Evolutionary conservation across 1,140 invertebrate genomes (phyloP), one percentile per base, ranked within the genome.

Genomic region (Cardiocondyla obscurior): DNA sequence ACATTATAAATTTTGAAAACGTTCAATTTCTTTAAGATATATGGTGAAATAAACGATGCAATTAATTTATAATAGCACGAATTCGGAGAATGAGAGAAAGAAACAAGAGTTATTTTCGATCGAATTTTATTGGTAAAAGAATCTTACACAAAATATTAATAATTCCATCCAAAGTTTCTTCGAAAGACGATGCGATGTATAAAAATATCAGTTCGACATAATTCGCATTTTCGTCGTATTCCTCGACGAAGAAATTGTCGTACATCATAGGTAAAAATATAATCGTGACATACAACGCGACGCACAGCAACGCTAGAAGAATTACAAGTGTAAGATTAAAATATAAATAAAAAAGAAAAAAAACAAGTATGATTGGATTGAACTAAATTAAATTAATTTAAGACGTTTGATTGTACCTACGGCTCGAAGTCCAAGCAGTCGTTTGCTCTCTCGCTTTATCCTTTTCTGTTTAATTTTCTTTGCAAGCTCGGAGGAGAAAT

Each of bases 201-300:
- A 91, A 83, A 4, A 92, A 6, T n/a, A 77, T 65, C 0, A 92
- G 8, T 46, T 92, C 91, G 6, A 89, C 12, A 33, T 93, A 94
- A 49, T 33, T 81, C 16, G 88, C n/a, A 55, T 92, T 84, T 39
- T 91, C 89, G 25, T 93, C 85, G 6, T 86, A 79, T 51, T 90
- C 88, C 33, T 92, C 87, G 25, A 90, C 87, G 30, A 91, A 89
- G 10, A 93, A 83, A 36, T 92, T 88, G 4, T 93, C 92, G 14
- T 91, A 88, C 6, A 92, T 64, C 64, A 91, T 87, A n/a, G 91
- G 93, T 10, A 91, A 42, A 22, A 91, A 84, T 77, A 92, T 77
- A 16, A 91, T 64, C 49, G 90, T 16, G 5, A 86, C 86, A 51
- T 92, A 93, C 73, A 92, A 85, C 51, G 91, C 77, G 22, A 84